Evolutionary conservation across 2,113 vertebrate species (phyloP), one percentile per base, ranked within the genome.

Genomic region (Ammodytes marinus): DNA sequence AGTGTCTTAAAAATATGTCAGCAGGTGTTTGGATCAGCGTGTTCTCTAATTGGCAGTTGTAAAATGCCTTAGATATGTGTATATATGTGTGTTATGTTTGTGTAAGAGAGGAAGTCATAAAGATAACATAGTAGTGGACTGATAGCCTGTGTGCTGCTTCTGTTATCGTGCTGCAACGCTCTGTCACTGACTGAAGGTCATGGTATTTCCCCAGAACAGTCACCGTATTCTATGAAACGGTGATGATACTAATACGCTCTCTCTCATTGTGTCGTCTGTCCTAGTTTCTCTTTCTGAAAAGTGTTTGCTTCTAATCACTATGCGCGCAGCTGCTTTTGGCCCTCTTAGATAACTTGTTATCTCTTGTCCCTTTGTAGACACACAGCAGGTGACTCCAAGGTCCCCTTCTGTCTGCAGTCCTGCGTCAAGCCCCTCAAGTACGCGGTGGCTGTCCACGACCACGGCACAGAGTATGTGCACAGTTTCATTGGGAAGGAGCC

Each of bases 361-460:
- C 19, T 45, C 70, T 73, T 70, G 12, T 64, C 58, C 27, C 68
- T 63, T 40, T 58, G 39, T 15, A 99, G 98, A 93, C 97, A 99
- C 95, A 98, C 98, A 1, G 95, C 96, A 58, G 98, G 98, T 1
- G 98, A 99, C 94, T 98, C 98, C 84, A 99, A 99, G 96, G 96
- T 99, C 76, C 98, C 98, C 0, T 99, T 99, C 93, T 99, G 98
- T 89, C 96, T 99, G 69, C 98, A 99, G 93, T 99, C 98, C 53
- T 99, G 98, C 60, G 97, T 99, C 27, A 99, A 99, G 89, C 98
- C 98, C 55, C 94, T 99, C 91, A 99, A 99, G 90, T 99, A 99
- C 0, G 98, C 98, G 1, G 96, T 99, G 37, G 96, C 98, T 5
- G 97, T 99, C 35, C 96, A 99, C 47, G 97, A 99, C 58, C 96